Percentiles rank a stretch among this genome's conserved stretches.
Conservation (phyloP, 37 sponge, comb jelly and placozoan genomes). For the Petrosia ficiformis region DNA sequence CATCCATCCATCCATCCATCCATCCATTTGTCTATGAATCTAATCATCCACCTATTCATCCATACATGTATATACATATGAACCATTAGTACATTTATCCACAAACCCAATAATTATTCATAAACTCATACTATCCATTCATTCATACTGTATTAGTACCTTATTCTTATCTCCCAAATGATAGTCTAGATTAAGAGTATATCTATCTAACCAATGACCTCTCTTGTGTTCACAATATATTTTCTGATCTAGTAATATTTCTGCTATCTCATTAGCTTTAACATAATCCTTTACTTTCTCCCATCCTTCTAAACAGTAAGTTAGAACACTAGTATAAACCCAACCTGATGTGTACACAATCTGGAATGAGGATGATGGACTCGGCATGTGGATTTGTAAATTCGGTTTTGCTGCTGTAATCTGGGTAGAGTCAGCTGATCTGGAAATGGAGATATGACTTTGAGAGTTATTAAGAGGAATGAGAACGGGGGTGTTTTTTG, state of each 20-base stretch:
- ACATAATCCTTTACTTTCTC: constrained; percentile 56
- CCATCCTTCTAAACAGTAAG: constrained; percentile 45
- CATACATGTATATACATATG: no score
- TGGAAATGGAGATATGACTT: no score
- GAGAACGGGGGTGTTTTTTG: no score
- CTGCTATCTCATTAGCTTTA: constrained; percentile 50
- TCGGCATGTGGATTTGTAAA: not conserved
- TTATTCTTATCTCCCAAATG: constrained; percentile 57
- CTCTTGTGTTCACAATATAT: constrained; percentile 20
- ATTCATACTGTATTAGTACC: constrained; percentile 16
- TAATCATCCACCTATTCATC: no score
- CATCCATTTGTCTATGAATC: no score
- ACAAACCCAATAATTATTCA: no score
- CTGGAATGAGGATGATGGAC: constrained; percentile 29
- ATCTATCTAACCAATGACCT: constrained; percentile 75
- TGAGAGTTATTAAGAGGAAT: no score
- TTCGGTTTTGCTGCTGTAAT: not conserved
- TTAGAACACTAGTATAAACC: constrained; percentile 28
- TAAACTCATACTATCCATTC: not conserved
- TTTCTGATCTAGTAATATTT: constrained; percentile 39
- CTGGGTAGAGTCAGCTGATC: no score
- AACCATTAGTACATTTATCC: no score
- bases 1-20: no score
- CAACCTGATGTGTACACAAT: constrained; percentile 39
- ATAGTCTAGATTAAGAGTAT: constrained; percentile 74